These are phyloP conservation scores for Holacanthus passer DNA, from an alignment of 2,113 vertebrate genomes.

Conservation along the genomic window DNA sequence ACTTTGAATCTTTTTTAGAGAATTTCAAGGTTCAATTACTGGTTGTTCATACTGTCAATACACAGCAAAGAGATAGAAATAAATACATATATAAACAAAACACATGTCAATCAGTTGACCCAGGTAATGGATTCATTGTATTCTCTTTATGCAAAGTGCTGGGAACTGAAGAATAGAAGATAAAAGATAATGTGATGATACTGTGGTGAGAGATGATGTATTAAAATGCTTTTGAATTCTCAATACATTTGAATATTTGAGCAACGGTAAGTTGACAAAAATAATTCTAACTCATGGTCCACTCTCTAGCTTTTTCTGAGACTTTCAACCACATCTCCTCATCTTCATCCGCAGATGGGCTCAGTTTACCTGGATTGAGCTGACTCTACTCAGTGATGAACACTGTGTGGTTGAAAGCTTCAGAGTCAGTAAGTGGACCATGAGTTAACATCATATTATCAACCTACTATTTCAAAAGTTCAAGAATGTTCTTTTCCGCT, in stretches of 20 bases:
- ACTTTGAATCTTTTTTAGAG: conserved; percentile 42
- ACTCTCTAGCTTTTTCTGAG: background rate
- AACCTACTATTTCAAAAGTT: conserved; percentile 18
- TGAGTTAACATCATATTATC: background rate
- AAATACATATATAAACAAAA: conserved; percentile 7
- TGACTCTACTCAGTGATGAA: background rate
- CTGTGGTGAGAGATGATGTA: background rate
- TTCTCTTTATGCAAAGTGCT: background rate
- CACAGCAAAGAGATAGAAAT: conserved; percentile 28
- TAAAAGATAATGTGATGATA: background rate
- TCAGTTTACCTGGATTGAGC: background rate
- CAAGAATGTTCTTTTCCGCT: background rate
- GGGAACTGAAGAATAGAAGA: background rate
- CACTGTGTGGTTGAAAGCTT: conserved; percentile 1
- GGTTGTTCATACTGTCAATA: conserved; percentile 18
- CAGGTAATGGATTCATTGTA: background rate
- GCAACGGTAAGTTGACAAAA: too few species aligned
- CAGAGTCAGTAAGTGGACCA: background rate
- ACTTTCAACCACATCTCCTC: background rate
- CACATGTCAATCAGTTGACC: background rate
- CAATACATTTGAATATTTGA: background rate
- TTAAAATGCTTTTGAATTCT: too few species aligned
- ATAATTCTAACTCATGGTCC: background rate
- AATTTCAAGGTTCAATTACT: background rate
- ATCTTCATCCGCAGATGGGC: background rate